Evolutionary conservation across 2,888 invertebrate genomes (phyloP).

Genomic region (Drosophila paramelanica): DNA sequence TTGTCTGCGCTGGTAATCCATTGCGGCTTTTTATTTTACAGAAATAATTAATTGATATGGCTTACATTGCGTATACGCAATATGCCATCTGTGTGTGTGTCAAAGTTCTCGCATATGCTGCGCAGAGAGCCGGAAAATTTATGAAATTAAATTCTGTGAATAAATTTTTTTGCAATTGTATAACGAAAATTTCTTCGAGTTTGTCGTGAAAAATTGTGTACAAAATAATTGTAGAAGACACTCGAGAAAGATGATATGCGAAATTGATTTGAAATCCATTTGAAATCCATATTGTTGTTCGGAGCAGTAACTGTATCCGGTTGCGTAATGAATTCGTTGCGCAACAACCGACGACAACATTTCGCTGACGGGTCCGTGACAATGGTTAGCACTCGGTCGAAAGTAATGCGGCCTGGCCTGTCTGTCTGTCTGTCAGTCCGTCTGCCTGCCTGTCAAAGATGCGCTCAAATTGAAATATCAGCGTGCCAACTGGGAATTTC

Average conservation of each 20-base stretch:
- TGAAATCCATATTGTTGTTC: conserved; percentile 7
- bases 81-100: conserved; percentile 8
- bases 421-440: no score
- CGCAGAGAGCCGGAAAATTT: conserved; percentile 49
- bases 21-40: conserved; percentile 24
- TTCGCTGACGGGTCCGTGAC: conserved; percentile 26
- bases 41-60: conserved; percentile 40
- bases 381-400: conserved; percentile 12
- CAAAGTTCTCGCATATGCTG: conserved; percentile 29
- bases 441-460: conserved; percentile 43
- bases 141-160: conserved; percentile 31
- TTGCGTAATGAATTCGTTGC: conserved; percentile 43
- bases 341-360: conserved; percentile 28
- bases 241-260: not conserved
- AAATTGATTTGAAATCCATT: conserved; percentile 2
- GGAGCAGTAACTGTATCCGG: conserved; percentile 35
- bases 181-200: conserved; percentile 23
- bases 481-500: conserved; percentile 47
- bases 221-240: no score
- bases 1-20: conserved; percentile 41
- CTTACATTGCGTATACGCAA: conserved; percentile 43
- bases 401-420: conserved; percentile 22
- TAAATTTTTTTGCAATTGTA: conserved; percentile 20
- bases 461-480: conserved; percentile 56
- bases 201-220: conserved; percentile 9